Evolutionary conservation across 1,140 invertebrate genomes (phyloP), one percentile per base, ranked within the genome.

Genomic region (Carposina sasakii): DNA sequence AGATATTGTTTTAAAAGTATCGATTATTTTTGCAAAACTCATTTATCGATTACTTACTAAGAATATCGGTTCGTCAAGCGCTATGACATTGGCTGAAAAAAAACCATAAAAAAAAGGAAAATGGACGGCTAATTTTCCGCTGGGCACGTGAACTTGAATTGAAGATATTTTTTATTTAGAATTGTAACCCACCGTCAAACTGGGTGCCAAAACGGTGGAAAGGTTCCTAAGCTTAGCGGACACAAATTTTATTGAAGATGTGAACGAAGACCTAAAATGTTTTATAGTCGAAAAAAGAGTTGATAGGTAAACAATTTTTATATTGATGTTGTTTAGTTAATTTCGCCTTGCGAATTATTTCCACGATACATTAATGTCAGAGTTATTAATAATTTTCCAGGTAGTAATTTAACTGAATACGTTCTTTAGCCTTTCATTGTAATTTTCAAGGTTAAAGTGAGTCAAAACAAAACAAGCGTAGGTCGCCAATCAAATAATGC

Each of bases 131-230:
- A 76, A 57, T 61, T 74, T 70, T 60, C 54, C 60, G 48, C 65
- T 67, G 67, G 57, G 67, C 73, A 73, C 62, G 71, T 71, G 72
- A 71, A 72, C 49, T 57, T 46, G 60, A 66, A 59, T 62, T 61
- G 37, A 23, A 44, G n/a, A 36, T 71, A 60, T 62, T 69, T 67
- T 66, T 75, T 72, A 55, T 60, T 76, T 65, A 54, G 57, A 54
- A 58, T 51, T 60, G 46, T 46, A 43, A 54, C 51, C 52, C 49
- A 57, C 55, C 76, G 74, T 68, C 82, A 85, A 85, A 66, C 83
- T 85, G 83, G 83, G 81, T 85, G 67, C 83, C 78, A 85, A 81
- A 82, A 81, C 75, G 49, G 69, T 82, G 39, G 81, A 85, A 56
- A 71, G 76, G 48, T 77, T 85, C 54, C 60, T 85, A 34, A 79